These are phyloP conservation scores for Heliconius ethilla DNA, from an alignment of 2,888 invertebrate genomes.

Conservation along the genomic window DNA sequence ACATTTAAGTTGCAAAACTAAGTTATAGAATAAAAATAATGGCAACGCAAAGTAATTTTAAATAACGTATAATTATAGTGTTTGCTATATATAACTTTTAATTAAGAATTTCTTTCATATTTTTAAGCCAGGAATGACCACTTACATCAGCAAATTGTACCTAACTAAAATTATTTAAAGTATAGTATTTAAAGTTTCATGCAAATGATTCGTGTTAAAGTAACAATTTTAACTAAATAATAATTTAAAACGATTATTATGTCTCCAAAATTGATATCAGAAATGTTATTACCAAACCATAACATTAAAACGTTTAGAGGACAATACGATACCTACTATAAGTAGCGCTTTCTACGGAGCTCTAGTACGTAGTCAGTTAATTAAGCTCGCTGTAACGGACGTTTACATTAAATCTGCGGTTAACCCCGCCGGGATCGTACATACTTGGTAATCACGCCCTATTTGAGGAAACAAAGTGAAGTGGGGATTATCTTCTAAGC, in stretches of 20 bases:
- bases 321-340: slow-evolving; percentile 1
- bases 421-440: slow-evolving; percentile 17
- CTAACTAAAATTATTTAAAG: slow-evolving; percentile 3
- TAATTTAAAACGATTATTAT: background rate
- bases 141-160: background rate
- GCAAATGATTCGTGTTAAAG: too few species aligned
- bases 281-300: background rate
- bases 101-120: background rate
- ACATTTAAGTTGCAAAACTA: background rate
- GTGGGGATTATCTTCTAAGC: slow-evolving; percentile 18
- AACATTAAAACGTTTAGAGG: slow-evolving; percentile 2
- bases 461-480: slow-evolving; percentile 30
- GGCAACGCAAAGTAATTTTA: background rate
- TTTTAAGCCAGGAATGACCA: background rate
- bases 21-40: background rate
- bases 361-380: slow-evolving; percentile 5
- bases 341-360: slow-evolving; percentile 10
- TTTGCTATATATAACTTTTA: background rate
- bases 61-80: background rate
- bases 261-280: background rate
- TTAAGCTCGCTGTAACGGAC: slow-evolving; percentile 31
- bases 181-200: background rate
- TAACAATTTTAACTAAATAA: too few species aligned
- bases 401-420: slow-evolving; percentile 37
- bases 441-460: slow-evolving; percentile 22